These are phyloP conservation scores for Platycheirus rosarum DNA, from an alignment of 2,888 invertebrate genomes.

Conservation along the genomic window DNA sequence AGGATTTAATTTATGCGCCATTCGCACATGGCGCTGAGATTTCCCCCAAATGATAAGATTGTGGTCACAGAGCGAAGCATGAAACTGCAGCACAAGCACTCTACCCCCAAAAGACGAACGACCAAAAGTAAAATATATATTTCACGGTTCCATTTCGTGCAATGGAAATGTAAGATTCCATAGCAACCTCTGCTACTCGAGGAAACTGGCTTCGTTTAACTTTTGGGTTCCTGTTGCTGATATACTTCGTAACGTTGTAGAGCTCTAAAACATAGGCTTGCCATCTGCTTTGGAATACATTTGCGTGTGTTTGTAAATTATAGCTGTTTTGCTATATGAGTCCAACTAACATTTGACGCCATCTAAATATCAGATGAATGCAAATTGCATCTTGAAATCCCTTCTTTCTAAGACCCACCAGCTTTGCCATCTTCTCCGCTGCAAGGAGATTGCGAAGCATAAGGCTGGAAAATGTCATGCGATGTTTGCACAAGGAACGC, in stretches of 20 bases:
- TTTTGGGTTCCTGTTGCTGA: conserved; percentile 46
- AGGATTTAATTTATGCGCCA: conserved; percentile 66
- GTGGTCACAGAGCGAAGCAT: conserved; percentile 13
- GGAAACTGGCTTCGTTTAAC: conserved; percentile 56
- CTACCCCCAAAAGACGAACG: conserved; percentile 34
- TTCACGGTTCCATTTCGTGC: conserved; percentile 59
- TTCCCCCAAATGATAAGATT: conserved; percentile 57
- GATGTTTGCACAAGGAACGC: conserved; percentile 64
- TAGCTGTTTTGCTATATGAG: conserved; percentile 45
- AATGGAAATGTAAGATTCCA: conserved; percentile 39
- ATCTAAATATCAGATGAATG: conserved; percentile 73
- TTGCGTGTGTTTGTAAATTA: conserved; percentile 43
- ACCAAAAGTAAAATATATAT: conserved; percentile 3
- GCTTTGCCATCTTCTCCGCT: neutral
- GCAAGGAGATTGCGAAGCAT: conserved; percentile 30
- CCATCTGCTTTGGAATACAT: conserved; percentile 8
- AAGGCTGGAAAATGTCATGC: conserved; percentile 67
- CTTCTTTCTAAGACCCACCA: neutral
- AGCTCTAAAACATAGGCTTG: conserved; percentile 2
- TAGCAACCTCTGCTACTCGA: conserved; percentile 64
- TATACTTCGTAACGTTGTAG: neutral
- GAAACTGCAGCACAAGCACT: conserved; percentile 26
- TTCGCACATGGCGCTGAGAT: conserved; percentile 72
- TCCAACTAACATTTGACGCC: conserved; percentile 70
- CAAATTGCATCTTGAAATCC: conserved; percentile 64